Evolutionary conservation across 1,140 invertebrate species (phyloP).

Genomic region (Varroa destructor): DNA sequence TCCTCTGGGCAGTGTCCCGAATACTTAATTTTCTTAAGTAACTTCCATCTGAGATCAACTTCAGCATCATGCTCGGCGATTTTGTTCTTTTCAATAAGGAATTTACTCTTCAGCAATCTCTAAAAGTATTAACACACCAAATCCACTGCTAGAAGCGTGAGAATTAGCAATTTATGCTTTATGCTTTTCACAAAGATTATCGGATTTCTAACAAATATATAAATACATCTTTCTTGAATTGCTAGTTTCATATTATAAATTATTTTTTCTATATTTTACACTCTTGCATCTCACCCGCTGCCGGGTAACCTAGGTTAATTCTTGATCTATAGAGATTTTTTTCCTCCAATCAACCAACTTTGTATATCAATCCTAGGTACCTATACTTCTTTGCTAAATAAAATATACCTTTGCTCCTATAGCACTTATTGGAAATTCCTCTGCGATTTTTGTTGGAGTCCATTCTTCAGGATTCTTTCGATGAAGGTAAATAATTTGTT

Average conservation of each 20-base stretch:
- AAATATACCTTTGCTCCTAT: conserved; percentile 31
- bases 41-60: background rate
- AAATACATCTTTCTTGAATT: too few relatives aligned
- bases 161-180: background rate
- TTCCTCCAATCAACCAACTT: background rate
- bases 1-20: background rate
- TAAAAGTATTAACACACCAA: background rate
- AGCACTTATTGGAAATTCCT: conserved; percentile 58
- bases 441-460: conserved; percentile 54
- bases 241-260: too few relatives aligned
- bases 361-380: background rate
- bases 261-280: too few relatives aligned
- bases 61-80: background rate
- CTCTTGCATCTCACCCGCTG: too few relatives aligned
- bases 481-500: conserved; percentile 60
- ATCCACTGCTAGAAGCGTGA: background rate
- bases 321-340: background rate
- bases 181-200: background rate
- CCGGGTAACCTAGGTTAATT: too few relatives aligned
- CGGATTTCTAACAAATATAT: too few relatives aligned
- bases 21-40: background rate
- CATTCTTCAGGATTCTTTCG: conserved; percentile 54
- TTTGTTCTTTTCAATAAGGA: background rate
- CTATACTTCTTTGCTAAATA: background rate
- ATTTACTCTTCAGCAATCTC: background rate